A percentile compares a stretch with the other conserved stretches of the same genome.
Evolutionary conservation across 2,797 vertebrate species (phyloP).

Genomic region (Ceryle rudis): DNA sequence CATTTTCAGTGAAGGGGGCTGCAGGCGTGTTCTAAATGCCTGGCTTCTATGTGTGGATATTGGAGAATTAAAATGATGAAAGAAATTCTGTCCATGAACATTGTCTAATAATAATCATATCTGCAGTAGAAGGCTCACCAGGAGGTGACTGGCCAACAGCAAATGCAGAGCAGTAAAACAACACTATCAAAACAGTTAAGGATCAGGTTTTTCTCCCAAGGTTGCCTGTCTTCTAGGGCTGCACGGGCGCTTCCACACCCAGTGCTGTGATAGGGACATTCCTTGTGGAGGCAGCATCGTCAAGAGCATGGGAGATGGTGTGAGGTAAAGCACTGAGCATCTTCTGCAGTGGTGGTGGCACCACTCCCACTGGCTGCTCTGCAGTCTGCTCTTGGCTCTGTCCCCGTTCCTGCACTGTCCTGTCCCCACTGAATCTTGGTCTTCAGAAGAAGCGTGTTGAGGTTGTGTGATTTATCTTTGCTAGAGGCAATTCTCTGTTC

Average conservation of each 20-base stretch:
- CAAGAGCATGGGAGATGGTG: neutral
- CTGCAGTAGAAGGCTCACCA: neutral
- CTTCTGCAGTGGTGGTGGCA: neutral
- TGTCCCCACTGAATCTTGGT: neutral
- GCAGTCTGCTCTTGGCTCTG: neutral
- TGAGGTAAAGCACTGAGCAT: neutral
- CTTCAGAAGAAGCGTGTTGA: neutral
- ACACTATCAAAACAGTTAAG: rapidly evolving
- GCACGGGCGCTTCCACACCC: rapidly evolving
- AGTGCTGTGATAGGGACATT: neutral
- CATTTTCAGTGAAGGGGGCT: neutral
- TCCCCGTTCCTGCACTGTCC: neutral
- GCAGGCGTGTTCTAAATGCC: neutral
- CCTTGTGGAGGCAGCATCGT: neutral
- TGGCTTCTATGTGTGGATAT: neutral
- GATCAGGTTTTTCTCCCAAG: neutral
- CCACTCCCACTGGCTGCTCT: neutral
- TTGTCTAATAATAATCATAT: neutral
- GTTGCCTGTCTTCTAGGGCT: neutral
- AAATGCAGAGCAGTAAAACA: neutral
- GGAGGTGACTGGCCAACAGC: neutral
- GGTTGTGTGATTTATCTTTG: neutral
- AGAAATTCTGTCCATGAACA: neutral
- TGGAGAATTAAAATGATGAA: neutral
- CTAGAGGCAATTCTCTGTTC: neutral